Evolutionary conservation across 2,113 vertebrate genomes (phyloP).

Genomic region (Nicator chloris): DNA sequence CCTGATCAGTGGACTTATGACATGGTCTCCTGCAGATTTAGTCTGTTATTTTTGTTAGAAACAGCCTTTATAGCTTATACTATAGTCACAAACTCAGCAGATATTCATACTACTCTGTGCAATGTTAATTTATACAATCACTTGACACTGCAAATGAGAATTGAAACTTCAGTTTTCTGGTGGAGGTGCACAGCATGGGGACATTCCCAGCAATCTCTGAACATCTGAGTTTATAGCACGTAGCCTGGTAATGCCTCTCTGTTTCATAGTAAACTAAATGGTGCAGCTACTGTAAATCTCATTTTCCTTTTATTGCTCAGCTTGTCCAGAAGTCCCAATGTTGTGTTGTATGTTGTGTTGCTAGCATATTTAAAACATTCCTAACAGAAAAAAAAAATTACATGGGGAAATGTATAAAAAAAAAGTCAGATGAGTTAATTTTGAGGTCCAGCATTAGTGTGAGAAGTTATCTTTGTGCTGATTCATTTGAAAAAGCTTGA

Average conservation of each 20-base stretch:
- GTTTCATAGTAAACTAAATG: background rate
- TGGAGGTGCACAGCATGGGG: background rate
- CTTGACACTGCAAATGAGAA: background rate
- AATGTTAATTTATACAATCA: background rate
- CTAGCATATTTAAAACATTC: background rate
- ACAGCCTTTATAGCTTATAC: background rate
- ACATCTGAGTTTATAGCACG: background rate
- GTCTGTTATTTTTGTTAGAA: background rate
- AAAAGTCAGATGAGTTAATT: background rate
- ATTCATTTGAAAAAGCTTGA: background rate
- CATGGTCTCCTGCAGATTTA: background rate
- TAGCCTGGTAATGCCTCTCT: background rate
- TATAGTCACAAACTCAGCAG: background rate
- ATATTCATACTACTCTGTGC: background rate
- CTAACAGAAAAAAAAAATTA: background rate
- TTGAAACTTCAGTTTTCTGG: background rate
- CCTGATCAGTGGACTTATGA: fast-evolving
- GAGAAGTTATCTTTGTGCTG: background rate
- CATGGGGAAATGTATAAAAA: background rate
- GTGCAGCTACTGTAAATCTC: background rate
- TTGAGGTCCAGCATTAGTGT: background rate
- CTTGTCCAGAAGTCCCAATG: background rate
- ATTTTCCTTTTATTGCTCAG: background rate
- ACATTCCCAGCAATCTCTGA: background rate
- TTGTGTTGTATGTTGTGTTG: background rate